A percentile compares a stretch with the other conserved stretches of the same genome.
Evolutionary conservation across 2,113 vertebrate genomes (phyloP).

Genomic region (Pelodiscus sinensis): DNA sequence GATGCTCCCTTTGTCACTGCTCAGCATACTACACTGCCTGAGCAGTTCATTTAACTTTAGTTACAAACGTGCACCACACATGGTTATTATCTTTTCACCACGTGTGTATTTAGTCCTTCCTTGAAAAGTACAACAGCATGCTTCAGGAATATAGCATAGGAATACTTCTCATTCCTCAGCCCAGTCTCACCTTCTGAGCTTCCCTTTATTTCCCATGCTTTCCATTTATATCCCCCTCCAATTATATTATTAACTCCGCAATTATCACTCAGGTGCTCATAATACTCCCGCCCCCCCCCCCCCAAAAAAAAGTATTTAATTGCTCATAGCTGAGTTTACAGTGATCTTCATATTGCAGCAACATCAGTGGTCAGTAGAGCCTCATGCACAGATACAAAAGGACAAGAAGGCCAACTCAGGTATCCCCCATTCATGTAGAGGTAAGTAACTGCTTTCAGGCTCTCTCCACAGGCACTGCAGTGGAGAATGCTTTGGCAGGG

Average conservation of each 20-base stretch:
- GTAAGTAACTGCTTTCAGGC: no score
- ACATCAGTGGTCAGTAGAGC: background rate
- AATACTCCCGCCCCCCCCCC: background rate
- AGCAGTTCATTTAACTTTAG: background rate
- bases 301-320: background rate
- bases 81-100: background rate
- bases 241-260: background rate
- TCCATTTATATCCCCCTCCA: background rate
- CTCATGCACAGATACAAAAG: no score
- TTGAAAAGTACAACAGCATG: background rate
- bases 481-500: no score
- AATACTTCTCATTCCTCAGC: background rate
- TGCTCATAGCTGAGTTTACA: background rate
- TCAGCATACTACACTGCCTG: background rate
- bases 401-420: no score
- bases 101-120: background rate
- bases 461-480: no score
- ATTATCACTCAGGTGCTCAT: background rate
- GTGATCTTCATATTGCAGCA: background rate
- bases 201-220: background rate
- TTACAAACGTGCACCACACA: background rate
- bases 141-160: no score
- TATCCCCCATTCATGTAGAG: no score
- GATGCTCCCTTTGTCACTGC: no score
- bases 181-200: background rate